Base-by-base conservation (phyloP, 1,140 invertebrate genomes). In the Onthophagus taurus region DNA sequence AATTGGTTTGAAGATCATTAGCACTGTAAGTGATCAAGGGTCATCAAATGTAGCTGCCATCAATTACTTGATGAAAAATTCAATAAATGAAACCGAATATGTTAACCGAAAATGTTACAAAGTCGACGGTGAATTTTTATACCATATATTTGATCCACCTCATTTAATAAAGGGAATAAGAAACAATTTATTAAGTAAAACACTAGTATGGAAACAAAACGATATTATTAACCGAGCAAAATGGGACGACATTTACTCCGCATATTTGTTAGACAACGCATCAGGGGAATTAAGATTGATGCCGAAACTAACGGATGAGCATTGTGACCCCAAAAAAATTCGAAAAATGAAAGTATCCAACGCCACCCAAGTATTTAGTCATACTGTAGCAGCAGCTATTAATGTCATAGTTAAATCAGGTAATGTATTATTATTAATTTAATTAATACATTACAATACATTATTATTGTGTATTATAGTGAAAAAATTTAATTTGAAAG, bases 21-120 rank as follows among this genome's bases (percentile, higher is more conserved):
- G 52, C 17, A 54, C 55, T 21, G 44, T 60, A 13, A 61, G 53
- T 44, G 57, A 59, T 29, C 61, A 61, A 45, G 54, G 51, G 4
- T 24, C 47, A 4, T 51, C 48, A 13, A 57, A 59, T 45, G 16
- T 45, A 2, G 35, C 47, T 9, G 56, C 50, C 12, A 53, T 61
- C n/a, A 61, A 60, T 46, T 24, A 33, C 14, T 33, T 33, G 14
- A 33, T 12, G 14, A 33, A 16, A 14, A 6, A n/a, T n/a, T 7
- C 23, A 7, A n/a, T 26, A 7, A 6, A 6, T 6, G 14, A 12
- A 33, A 14, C 6, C 6, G 6, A 6, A 6, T 6, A 14, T 9
- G 5, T 6, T 6, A 7, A 33, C 13, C 9, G 31, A 6, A 9
- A 16, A 9, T 16, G 14, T 12, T 33, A 33, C 13, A 7, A 7